Base-by-base conservation (phyloP, 2,888 invertebrate species). In the Lasius platythorax region DNA sequence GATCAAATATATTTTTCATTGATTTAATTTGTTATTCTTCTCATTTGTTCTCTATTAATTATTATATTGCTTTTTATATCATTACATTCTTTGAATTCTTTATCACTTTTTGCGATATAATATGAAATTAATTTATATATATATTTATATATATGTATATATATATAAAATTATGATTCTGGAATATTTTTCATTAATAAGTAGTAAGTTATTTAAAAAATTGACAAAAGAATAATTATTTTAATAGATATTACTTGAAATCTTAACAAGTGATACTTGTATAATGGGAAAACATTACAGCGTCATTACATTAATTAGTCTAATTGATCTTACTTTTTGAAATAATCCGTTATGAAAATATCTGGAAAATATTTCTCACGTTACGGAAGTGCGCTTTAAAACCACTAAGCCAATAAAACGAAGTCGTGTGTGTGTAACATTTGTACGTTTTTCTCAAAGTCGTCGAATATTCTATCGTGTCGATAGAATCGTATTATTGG, bases 361-460 rank as follows among this genome's bases (percentile, higher is more conserved):
- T 3, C n/a, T 9, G 23, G 15, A 28, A 46, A 75, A n/a, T 46
- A 75, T 9, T 61, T 63, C 43, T 73, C 40, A 37, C 18, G 30
- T 61, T 63, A 58, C 2, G 37, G 8, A 33, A 63, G n/a, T 23
- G 23, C 0, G n/a, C 2, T 63, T 46, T 4, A 33, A 28, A 30
- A n/a, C n/a, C 18, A 58, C 11, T 1, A 56, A 58, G 6, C 30
- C 6, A 28, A 74, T 74, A 61, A 74, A 61, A 33, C 46, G 4
- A 0, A 63, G 43, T 61, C n/a, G 0, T 74, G n/a, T 23, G 23
- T 23, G 23, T 23, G 23, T 37, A 56, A 73, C 23, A 37, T 40
- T 63, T 46, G 43, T 37, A 56, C 28, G 30, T 81, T 72, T 81
- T 81, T 67, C 50, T 53, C 33, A 43, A 50, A 79, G 40, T 43